A percentile compares a stretch with the other conserved stretches of the same genome.
Conservation (phyloP, 1,140 invertebrate genomes). For the Eufriesea mexicana region DNA sequence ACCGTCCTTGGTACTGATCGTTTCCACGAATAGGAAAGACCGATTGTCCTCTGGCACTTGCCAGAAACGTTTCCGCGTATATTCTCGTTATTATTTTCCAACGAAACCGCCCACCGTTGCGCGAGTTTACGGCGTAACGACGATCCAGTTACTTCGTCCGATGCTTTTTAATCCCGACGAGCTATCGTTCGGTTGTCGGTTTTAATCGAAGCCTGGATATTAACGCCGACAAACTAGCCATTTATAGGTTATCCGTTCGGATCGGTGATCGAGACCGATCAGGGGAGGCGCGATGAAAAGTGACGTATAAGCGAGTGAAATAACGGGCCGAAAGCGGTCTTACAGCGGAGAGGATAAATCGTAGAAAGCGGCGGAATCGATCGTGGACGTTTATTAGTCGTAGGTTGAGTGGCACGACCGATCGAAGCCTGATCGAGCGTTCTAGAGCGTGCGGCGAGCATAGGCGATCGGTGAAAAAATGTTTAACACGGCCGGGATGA, state of each 20-base stretch:
- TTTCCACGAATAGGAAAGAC: neutral
- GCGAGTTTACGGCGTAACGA: too few species aligned
- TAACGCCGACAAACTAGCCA: neutral
- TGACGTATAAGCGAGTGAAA: neutral
- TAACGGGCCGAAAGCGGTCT: neutral
- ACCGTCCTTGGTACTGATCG: neutral
- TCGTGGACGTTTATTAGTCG: neutral
- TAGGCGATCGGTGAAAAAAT: neutral
- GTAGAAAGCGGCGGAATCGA: neutral
- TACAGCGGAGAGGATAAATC: too few species aligned
- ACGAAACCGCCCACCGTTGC: too few species aligned
- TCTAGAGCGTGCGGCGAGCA: neutral
- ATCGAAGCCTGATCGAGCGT: neutral
- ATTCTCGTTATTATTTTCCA: neutral
- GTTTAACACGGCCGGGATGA: neutral
- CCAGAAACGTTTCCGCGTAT: neutral
- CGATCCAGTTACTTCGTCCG: too few species aligned
- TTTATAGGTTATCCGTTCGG: slow-evolving; percentile 15
- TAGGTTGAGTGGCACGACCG: neutral
- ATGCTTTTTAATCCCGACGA: neutral
- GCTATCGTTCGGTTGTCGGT: neutral
- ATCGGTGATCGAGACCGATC: neutral
- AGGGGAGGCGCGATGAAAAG: neutral
- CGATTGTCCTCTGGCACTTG: neutral
- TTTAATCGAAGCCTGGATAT: neutral